A percentile compares a stretch with the other conserved stretches of the same genome.
Conservation (phyloP, 2,888 invertebrate species). For the Drosophila helvetica region DNA sequence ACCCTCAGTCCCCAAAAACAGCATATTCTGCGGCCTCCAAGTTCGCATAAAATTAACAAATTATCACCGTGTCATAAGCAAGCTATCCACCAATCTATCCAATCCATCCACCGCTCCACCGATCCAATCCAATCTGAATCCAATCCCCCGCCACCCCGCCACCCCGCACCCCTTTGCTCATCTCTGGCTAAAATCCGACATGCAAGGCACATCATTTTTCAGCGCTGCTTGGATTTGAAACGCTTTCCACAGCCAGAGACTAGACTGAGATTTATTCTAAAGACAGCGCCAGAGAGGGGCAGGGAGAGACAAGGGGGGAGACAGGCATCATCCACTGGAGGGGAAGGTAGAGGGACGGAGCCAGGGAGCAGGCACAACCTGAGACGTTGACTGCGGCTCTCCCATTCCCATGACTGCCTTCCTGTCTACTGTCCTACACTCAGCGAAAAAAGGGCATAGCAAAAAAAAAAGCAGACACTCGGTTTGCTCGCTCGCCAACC, state of each 20-base stretch:
- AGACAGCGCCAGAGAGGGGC: background rate
- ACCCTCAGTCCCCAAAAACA: background rate
- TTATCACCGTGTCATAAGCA: slow-evolving; percentile 42
- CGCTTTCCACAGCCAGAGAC: slow-evolving; percentile 30
- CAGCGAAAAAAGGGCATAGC: too few species aligned
- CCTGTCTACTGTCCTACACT: too few species aligned
- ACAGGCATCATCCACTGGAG: slow-evolving; percentile 14
- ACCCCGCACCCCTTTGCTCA: background rate
- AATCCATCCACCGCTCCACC: background rate
- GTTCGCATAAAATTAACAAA: slow-evolving; percentile 55
- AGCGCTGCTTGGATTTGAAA: slow-evolving; percentile 46
- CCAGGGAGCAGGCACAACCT: slow-evolving; percentile 29
- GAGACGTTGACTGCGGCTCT: slow-evolving; percentile 36
- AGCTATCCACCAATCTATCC: background rate
- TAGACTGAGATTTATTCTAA: slow-evolving; percentile 32
- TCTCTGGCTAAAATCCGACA: slow-evolving; percentile 5
- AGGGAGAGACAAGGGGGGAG: background rate
- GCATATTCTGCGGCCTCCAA: slow-evolving; percentile 11
- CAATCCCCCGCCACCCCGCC: background rate
- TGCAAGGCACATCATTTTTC: slow-evolving; percentile 47
- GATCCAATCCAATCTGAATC: background rate
- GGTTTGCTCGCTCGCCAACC: too few species aligned
- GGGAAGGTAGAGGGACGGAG: background rate
- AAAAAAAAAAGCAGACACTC: too few species aligned
- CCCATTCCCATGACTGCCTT: background rate